Evolutionary conservation across 2,888 invertebrate genomes (phyloP).

Genomic region (Ophioninae sp.): DNA sequence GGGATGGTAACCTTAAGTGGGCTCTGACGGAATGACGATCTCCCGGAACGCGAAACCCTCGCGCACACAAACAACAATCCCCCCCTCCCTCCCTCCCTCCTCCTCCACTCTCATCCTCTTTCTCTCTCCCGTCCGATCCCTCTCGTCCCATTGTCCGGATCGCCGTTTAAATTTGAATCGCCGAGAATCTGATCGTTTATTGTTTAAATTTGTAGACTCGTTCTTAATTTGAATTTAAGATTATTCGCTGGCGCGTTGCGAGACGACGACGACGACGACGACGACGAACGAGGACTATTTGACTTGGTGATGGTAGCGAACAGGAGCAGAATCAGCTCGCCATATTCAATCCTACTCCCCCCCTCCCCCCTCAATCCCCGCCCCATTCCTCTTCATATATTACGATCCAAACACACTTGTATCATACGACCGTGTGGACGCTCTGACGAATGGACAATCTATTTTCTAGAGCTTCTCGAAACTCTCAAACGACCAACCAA

Average conservation of each 20-base stretch:
- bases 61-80: slow-evolving; percentile 28
- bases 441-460: slow-evolving; percentile 25
- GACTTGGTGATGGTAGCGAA: slow-evolving; percentile 79
- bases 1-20: slow-evolving; percentile 45
- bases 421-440: slow-evolving; percentile 7
- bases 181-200: slow-evolving; percentile 79
- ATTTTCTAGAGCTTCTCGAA: slow-evolving; percentile 7
- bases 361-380: not conserved
- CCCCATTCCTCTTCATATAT: slow-evolving; percentile 42
- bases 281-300: slow-evolving; percentile 69
- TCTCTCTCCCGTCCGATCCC: slow-evolving; percentile 43
- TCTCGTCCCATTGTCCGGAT: slow-evolving; percentile 74
- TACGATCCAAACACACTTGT: slow-evolving; percentile 38
- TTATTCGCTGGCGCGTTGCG: slow-evolving; percentile 79
- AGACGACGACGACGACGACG: slow-evolving; percentile 65
- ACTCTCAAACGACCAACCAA: not conserved
- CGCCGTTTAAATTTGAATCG: slow-evolving; percentile 78
- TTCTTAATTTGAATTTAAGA: slow-evolving; percentile 80
- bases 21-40: slow-evolving; percentile 55
- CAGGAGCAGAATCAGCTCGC: slow-evolving; percentile 62
- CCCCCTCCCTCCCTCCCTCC: slow-evolving; percentile 39
- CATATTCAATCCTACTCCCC: slow-evolving; percentile 63
- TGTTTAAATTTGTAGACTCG: slow-evolving; percentile 79
- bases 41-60: slow-evolving; percentile 39
- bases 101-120: slow-evolving; percentile 42